Base-by-base conservation (phyloP, 92 coral and sea anemone species). In the Heteractis magnifica region DNA sequence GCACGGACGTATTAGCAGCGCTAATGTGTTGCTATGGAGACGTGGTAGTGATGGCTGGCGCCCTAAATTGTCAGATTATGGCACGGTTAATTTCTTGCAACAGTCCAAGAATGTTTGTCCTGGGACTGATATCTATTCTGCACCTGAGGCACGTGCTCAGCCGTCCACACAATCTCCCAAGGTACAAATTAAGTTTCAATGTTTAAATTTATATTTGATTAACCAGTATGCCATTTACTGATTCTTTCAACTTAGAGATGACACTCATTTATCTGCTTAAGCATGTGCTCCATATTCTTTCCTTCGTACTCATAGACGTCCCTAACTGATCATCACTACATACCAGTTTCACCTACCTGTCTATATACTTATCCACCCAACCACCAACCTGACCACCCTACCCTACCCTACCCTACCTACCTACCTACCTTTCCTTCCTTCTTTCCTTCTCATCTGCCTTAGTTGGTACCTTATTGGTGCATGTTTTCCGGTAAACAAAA, bases 21-120 rank as follows among this genome's bases (percentile, higher is more conserved):
- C 3, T 34, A 34, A 34, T 34, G 44, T 34, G 44, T 34, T 34
- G 1, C 44, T 34, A 34, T 34, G 44, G 95, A 0, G 92, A 94
- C 76, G 94, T 92, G 85, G 51, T 92, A 94, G 98, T 64, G 52
- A 88, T 91, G 83, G 11, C 85, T 88, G 26, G 84, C 88, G 41
- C 49, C 94, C 92, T 21, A 94, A 94, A 85, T 83, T 94, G 21
- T 94, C 98, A 50, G 98, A 94, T 75, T 92, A 94, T 41, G 98
- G 98, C 50, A 87, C 95, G 6, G 98, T 94, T 11, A 94, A 90
- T 56, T 90, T 94, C 76, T 56, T 94, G 85, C 88, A 86, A 14
- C 91, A 92, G 58, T 83, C 86, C 87, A 94, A 78, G 88, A 94
- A 93, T 15, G 83, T 76, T 1, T 81, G 79, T 23, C 98, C 98